phyloP scores from a whole-genome alignment of 1,140 invertebrate species.

The Gryllus bimaculatus region DNA sequence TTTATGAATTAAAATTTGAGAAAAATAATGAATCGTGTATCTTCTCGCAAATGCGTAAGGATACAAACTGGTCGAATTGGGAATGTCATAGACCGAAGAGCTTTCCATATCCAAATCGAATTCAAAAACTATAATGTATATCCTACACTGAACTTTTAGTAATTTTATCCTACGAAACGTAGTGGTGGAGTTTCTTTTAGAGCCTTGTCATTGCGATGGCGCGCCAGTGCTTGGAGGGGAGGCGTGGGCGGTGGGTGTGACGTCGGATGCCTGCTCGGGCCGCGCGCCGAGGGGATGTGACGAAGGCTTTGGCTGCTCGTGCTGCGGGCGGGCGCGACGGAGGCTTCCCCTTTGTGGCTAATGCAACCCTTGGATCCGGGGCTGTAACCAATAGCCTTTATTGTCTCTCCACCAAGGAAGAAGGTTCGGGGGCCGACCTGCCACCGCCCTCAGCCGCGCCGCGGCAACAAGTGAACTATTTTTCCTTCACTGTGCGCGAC shows the following conservation, averaged over 20 bases:
- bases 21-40: too few species aligned
- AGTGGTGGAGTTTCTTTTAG: too few species aligned
- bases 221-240: background rate
- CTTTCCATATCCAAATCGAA: too few species aligned
- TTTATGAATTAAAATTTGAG: too few species aligned
- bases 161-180: too few species aligned
- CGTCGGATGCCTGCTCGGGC: background rate
- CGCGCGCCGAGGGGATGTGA: background rate
- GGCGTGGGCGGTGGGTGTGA: background rate
- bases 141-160: too few species aligned
- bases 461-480: background rate
- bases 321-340: background rate
- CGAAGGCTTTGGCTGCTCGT: background rate
- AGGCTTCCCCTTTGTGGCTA: background rate
- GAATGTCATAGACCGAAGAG: too few species aligned
- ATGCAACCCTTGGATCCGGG: background rate
- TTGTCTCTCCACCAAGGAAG: background rate
- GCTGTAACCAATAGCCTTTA: background rate
- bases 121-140: too few species aligned
- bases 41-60: too few species aligned
- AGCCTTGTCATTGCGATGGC: too few species aligned
- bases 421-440: background rate
- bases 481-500: background rate
- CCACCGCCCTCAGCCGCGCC: background rate
- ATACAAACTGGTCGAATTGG: too few species aligned